These are phyloP conservation scores for Cephus cinctus DNA, from an alignment of 1,140 invertebrate genomes.

Conservation along the genomic window DNA sequence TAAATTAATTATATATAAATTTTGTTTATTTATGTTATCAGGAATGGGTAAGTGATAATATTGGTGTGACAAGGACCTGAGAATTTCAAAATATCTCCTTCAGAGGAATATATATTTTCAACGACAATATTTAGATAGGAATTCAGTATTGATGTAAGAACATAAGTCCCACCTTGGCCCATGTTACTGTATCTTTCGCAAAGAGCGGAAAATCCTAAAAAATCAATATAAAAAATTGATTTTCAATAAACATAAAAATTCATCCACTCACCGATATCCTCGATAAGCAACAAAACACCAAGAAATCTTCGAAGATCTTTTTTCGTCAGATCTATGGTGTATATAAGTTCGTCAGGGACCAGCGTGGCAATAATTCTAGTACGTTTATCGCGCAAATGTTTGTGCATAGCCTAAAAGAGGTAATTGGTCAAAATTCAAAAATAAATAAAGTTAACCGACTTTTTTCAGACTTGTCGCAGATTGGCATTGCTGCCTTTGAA, in stretches of 20 bases:
- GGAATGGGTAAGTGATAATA: neutral
- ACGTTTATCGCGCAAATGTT: slow-evolving; percentile 10
- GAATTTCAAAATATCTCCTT: slow-evolving; percentile 42
- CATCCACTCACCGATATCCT: slow-evolving; percentile 19
- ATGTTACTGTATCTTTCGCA: slow-evolving; percentile 26
- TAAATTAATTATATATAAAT: slow-evolving; percentile 3
- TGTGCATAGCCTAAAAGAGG: slow-evolving; percentile 18
- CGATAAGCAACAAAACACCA: slow-evolving; percentile 20
- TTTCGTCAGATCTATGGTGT: slow-evolving; percentile 12
- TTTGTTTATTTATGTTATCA: neutral
- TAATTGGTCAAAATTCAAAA: neutral
- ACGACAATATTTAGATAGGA: slow-evolving; percentile 27
- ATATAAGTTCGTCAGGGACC: slow-evolving; percentile 31
- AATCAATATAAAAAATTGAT: slow-evolving; percentile 4
- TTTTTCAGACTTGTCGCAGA: slow-evolving; percentile 30
- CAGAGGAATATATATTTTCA: slow-evolving; percentile 29
- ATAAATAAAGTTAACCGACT: neutral
- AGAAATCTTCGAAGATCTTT: slow-evolving; percentile 16
- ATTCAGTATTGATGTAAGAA: slow-evolving; percentile 31
- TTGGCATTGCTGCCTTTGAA: slow-evolving; percentile 16
- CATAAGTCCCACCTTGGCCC: slow-evolving; percentile 31
- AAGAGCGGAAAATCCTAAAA: slow-evolving; percentile 25
- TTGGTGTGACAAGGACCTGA: slow-evolving; percentile 17
- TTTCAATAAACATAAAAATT: neutral
- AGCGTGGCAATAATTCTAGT: slow-evolving; percentile 28